Conservation (phyloP, 2,888 invertebrate species). For the Willowsia nigromaculata region DNA sequence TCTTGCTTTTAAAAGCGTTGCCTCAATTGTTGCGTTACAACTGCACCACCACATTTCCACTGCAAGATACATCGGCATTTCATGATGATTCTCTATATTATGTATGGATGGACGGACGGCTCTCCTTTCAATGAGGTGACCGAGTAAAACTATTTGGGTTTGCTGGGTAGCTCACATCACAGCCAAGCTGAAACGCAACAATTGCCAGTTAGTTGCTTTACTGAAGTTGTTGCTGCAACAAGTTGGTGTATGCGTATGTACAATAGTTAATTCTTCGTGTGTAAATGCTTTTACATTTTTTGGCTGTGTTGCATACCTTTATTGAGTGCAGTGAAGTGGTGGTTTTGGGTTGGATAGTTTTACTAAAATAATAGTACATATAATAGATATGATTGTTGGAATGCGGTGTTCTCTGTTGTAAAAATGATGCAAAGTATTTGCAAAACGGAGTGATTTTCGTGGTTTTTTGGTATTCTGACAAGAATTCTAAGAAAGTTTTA, state of each 20-base stretch:
- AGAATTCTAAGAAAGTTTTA: neutral
- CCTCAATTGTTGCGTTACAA: constrained; percentile 34
- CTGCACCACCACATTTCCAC: constrained; percentile 6
- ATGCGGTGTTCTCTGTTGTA: constrained; percentile 7
- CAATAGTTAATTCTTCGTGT: constrained; percentile 7
- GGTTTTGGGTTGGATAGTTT: neutral
- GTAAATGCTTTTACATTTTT: constrained; percentile 40
- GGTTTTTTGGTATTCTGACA: neutral
- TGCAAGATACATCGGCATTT: constrained; percentile 56
- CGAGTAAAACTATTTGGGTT: constrained; percentile 78
- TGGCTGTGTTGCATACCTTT: neutral
- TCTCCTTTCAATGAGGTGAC: constrained; percentile 76
- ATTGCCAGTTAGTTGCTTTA: constrained; percentile 55
- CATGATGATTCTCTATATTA: constrained; percentile 39
- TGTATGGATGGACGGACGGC: constrained; percentile 60
- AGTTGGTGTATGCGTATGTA: constrained; percentile 9
- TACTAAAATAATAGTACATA: neutral
- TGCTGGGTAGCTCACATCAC: constrained; percentile 63
- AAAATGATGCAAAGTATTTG: neutral
- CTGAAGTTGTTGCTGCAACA: constrained; percentile 55
- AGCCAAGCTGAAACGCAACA: constrained; percentile 46
- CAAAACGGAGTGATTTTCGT: constrained; percentile 15
- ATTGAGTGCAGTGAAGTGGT: neutral
- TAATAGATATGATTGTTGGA: neutral
- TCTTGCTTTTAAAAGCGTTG: constrained; percentile 33